These are phyloP conservation scores for Babylonia areolata DNA, from an alignment of 1,140 invertebrate species.

Conservation along the genomic window DNA sequence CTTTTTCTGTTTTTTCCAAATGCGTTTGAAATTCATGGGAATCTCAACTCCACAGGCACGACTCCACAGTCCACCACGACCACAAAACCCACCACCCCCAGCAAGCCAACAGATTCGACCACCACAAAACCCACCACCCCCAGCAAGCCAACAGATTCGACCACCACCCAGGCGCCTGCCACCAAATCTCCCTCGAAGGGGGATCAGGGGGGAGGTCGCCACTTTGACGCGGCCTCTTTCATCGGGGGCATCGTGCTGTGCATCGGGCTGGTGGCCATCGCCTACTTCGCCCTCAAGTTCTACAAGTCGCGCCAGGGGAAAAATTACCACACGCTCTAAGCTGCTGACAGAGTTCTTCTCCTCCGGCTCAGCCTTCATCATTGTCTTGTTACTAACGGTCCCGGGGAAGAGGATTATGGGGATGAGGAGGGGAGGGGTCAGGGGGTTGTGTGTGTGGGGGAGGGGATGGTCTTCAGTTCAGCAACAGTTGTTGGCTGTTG, in stretches of 20 bases:
- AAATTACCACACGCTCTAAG: slow-evolving; percentile 89
- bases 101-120: background rate
- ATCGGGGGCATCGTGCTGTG: slow-evolving; percentile 87
- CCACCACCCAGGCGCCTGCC: background rate
- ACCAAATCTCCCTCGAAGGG: background rate
- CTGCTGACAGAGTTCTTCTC: background rate
- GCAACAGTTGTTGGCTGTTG: no score
- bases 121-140: background rate
- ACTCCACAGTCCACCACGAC: no score
- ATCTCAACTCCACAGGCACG: no score
- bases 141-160: background rate
- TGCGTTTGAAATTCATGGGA: no score
- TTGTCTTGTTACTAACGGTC: background rate
- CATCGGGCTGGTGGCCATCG: slow-evolving; percentile 84
- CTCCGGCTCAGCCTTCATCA: background rate
- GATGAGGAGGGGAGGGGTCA: no score
- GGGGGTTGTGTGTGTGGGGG: no score
- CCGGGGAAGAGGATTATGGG: background rate
- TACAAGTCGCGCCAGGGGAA: slow-evolving; percentile 87
- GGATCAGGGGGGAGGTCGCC: slow-evolving; percentile 45
- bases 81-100: background rate
- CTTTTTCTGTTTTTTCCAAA: no score
- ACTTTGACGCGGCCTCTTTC: slow-evolving; percentile 76
- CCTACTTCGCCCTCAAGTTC: slow-evolving; percentile 87
- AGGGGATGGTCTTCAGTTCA: background rate